These are phyloP conservation scores for Psittacus erithacus DNA, from an alignment of 2,113 vertebrate genomes.

Conservation along the genomic window DNA sequence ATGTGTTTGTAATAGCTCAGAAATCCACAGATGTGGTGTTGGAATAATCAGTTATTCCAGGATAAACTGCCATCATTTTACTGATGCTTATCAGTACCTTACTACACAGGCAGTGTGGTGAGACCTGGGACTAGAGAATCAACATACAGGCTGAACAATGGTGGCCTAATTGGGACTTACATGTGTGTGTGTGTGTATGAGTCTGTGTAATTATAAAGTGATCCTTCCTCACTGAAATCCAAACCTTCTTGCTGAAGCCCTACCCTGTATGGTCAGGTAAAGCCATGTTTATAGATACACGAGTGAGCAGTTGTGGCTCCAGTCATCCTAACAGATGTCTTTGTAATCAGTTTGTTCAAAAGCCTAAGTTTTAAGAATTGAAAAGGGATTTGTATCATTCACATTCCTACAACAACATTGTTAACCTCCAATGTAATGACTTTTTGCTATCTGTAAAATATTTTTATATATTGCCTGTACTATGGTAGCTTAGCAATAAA, in stretches of 20 bases:
- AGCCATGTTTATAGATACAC: background rate
- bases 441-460: constrained; percentile 83
- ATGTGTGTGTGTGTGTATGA: background rate
- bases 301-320: background rate
- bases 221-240: background rate
- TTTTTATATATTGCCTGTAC: constrained; percentile 84
- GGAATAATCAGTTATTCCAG: background rate
- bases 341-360: background rate
- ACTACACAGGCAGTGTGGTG: background rate
- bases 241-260: background rate
- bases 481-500: constrained; percentile 84
- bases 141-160: background rate
- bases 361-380: background rate
- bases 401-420: constrained; percentile 74
- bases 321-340: background rate
- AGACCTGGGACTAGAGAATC: background rate
- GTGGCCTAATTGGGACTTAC: background rate
- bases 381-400: constrained; percentile 22
- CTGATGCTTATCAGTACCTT: background rate
- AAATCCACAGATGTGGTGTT: background rate
- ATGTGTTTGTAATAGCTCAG: background rate
- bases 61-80: background rate
- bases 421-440: constrained; percentile 74
- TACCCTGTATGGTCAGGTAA: background rate
- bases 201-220: background rate